Evolutionary conservation across 92 coral and sea anemone species (phyloP), one percentile per base, ranked within the genome.

Genomic region (Ricordea florida): DNA sequence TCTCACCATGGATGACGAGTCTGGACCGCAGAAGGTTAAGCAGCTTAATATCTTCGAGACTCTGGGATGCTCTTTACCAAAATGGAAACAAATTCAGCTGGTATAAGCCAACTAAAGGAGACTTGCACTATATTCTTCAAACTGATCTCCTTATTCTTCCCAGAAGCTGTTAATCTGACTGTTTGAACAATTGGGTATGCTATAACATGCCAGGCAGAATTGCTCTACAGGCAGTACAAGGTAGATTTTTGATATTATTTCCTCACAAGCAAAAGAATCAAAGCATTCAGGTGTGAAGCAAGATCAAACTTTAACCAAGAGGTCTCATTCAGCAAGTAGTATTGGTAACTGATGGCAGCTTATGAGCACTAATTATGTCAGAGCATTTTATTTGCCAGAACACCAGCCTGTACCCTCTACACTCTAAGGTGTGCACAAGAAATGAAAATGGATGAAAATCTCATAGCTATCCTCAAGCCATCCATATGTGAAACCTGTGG

Each of bases 331-430:
- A 33, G 22, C 80, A 60, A 71, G 64, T 43, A 47, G 33, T 69
- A 77, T 44, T 51, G 85, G 90, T 29, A 84, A 85, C 55, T 85
- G 84, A 80, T 78, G 85, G 76, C 81, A 85, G 65, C 62, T 85
- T 31, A 78, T 75, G 78, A 60, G 83, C 23, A 81, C 85, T 26
- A 85, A 85, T 46, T 85, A 77, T 52, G 68, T 85, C 53, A 59
- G 77, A 24, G 71, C 64, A 69, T 60, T 85, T 47, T 78, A 71
- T 57, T 75, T 85, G 25, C 46, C 41, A n/a, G n/a, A n/a, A n/a
- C n/a, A n/a, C n/a, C n/a, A n/a, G n/a, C n/a, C n/a, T n/a, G n/a
- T n/a, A n/a, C 85, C 90, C 52, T 48, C 48, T 45, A 15, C 57
- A 24, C 14, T n/a, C 44, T 37, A 8, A 8, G n/a, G 7, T 37